A percentile compares a stretch with the other conserved stretches of the same genome.
Evolutionary conservation across 2,888 invertebrate species (phyloP).

Genomic region (Meliscaeva auricollis): DNA sequence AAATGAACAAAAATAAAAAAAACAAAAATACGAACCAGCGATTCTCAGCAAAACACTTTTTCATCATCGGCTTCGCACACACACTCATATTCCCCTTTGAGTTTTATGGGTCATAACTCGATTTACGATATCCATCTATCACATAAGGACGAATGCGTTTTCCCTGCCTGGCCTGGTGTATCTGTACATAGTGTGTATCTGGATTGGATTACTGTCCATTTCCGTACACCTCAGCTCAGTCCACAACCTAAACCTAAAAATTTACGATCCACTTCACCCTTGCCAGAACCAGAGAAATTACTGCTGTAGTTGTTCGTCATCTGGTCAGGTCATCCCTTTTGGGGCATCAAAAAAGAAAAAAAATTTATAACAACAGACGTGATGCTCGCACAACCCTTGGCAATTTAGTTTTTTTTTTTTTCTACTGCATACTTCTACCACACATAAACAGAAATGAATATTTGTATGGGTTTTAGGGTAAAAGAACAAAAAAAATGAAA

Average conservation of each 20-base stretch:
- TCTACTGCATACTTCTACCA: neutral
- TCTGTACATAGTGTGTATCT: constrained; percentile 2
- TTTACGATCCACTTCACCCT: constrained; percentile 63
- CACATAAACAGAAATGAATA: constrained; percentile 22
- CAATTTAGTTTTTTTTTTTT: constrained; percentile 24
- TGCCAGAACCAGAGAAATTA: constrained; percentile 6
- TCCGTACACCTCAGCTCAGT: constrained; percentile 23
- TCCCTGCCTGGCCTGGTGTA: neutral
- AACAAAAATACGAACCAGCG: neutral
- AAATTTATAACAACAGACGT: constrained; percentile 34
- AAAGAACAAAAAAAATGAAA: neutral
- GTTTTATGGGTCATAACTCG: constrained; percentile 70
- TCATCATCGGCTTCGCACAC: neutral
- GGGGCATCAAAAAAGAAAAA: constrained; percentile 4
- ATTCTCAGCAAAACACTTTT: constrained; percentile 32
- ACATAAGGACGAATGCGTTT: constrained; percentile 60
- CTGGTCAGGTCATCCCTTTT: constrained; percentile 45
- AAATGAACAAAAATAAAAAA: too few relatives aligned
- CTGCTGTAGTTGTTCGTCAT: neutral
- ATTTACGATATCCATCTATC: constrained; percentile 63
- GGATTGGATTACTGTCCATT: constrained; percentile 53
- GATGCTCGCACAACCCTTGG: constrained; percentile 29
- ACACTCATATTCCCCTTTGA: constrained; percentile 12
- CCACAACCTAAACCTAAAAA: constrained; percentile 7
- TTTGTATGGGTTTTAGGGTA: constrained; percentile 1